Evolutionary conservation across 2,888 invertebrate genomes (phyloP).

Genomic region (Azorinus chamasolen): DNA sequence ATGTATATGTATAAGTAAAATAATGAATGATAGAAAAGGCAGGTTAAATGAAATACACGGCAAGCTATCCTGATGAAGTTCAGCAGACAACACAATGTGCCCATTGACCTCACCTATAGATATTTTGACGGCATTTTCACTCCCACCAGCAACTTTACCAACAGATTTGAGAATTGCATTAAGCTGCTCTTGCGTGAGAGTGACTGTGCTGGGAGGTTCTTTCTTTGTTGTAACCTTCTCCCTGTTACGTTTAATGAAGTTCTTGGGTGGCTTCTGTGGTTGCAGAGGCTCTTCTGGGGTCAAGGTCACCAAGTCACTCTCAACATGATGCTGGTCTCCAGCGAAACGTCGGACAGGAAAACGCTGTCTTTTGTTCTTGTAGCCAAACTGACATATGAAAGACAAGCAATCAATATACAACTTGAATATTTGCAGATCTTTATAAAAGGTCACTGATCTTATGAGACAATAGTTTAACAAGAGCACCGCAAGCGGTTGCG

Average conservation of each 20-base stretch:
- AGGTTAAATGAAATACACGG: neutral
- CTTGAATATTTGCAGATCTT: too few relatives aligned
- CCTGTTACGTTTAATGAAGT: constrained; percentile 76
- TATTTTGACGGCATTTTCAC: constrained; percentile 76
- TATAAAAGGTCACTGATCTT: too few relatives aligned
- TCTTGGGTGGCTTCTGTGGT: constrained; percentile 73
- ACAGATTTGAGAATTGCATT: constrained; percentile 80
- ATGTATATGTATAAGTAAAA: too few relatives aligned
- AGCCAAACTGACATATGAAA: constrained; percentile 70
- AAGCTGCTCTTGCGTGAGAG: constrained; percentile 81
- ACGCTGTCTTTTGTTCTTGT: constrained; percentile 74
- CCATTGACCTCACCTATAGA: constrained; percentile 74
- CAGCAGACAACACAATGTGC: neutral
- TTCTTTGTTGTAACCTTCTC: constrained; percentile 48
- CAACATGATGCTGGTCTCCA: constrained; percentile 46
- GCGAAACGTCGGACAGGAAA: constrained; percentile 68
- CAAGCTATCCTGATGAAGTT: constrained; percentile 6
- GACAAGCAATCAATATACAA: too few relatives aligned
- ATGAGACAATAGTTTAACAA: too few relatives aligned
- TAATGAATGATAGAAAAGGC: neutral
- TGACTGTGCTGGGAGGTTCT: constrained; percentile 70
- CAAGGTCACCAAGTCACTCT: constrained; percentile 50
- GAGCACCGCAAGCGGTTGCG: too few relatives aligned
- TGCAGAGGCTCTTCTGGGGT: constrained; percentile 68
- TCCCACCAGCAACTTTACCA: constrained; percentile 75